Percentiles rank a stretch among this genome's conserved stretches.
Evolutionary conservation across 2,888 invertebrate genomes (phyloP).

Genomic region (Tiphia femorata): DNA sequence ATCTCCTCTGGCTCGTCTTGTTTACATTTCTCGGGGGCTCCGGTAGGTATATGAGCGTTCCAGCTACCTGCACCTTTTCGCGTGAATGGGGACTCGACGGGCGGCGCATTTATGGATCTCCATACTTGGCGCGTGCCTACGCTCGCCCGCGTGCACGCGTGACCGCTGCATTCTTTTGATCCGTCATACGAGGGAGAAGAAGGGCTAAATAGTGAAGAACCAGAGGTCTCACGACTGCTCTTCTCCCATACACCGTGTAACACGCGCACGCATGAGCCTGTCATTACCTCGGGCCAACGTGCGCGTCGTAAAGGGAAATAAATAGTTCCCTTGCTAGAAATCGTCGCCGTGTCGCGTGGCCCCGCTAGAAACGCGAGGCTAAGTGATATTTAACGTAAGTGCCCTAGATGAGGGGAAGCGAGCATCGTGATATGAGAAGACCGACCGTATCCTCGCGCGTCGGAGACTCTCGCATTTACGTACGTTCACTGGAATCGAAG

Average conservation of each 20-base stretch:
- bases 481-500: no score
- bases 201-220: neutral
- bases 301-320: slow-evolving; percentile 15
- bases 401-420: no score
- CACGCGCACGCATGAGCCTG: slow-evolving; percentile 13
- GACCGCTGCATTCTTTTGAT: slow-evolving; percentile 21
- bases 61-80: slow-evolving; percentile 10
- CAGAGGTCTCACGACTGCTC: no score
- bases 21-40: slow-evolving; percentile 3
- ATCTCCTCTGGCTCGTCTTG: neutral
- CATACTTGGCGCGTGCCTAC: slow-evolving; percentile 50
- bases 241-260: neutral
- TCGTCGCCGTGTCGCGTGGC: slow-evolving; percentile 8
- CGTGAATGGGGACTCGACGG: slow-evolving; percentile 4
- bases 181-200: no score
- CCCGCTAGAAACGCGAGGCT: no score
- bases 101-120: slow-evolving; percentile 31
- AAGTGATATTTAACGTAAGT: no score
- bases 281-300: slow-evolving; percentile 30
- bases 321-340: slow-evolving; percentile 23
- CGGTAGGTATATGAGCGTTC: neutral
- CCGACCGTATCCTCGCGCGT: no score
- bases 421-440: no score
- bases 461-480: no score
- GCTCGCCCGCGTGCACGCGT: slow-evolving; percentile 3